These are phyloP conservation scores for Oxygymnocypris stewartii DNA, from an alignment of 2,113 vertebrate species.

Conservation along the genomic window DNA sequence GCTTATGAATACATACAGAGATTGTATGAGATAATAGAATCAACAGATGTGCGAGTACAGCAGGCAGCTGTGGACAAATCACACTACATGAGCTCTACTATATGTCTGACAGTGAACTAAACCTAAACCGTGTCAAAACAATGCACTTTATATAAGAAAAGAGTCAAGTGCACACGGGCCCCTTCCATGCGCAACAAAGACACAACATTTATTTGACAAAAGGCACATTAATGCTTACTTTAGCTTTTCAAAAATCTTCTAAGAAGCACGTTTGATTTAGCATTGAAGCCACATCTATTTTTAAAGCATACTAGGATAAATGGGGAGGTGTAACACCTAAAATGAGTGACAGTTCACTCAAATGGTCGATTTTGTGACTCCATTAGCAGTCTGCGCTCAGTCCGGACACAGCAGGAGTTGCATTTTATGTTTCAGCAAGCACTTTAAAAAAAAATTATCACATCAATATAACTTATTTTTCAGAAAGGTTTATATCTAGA, in stretches of 20 bases:
- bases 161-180: background rate
- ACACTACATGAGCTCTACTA: background rate
- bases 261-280: background rate
- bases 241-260: background rate
- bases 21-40: conserved; percentile 5
- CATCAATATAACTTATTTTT: background rate
- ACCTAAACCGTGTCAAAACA: background rate
- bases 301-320: background rate
- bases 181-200: background rate
- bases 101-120: background rate
- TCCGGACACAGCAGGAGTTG: background rate
- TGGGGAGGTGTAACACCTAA: background rate
- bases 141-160: background rate
- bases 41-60: conserved; percentile 4
- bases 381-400: background rate
- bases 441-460: background rate
- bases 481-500: background rate
- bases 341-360: background rate
- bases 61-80: conserved; percentile 27
- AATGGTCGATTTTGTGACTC: background rate
- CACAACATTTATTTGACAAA: background rate
- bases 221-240: background rate
- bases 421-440: background rate
- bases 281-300: background rate
- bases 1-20: conserved; percentile 11